Evolutionary conservation across 2,797 vertebrate species (phyloP).

Genomic region (Poecilia picta): DNA sequence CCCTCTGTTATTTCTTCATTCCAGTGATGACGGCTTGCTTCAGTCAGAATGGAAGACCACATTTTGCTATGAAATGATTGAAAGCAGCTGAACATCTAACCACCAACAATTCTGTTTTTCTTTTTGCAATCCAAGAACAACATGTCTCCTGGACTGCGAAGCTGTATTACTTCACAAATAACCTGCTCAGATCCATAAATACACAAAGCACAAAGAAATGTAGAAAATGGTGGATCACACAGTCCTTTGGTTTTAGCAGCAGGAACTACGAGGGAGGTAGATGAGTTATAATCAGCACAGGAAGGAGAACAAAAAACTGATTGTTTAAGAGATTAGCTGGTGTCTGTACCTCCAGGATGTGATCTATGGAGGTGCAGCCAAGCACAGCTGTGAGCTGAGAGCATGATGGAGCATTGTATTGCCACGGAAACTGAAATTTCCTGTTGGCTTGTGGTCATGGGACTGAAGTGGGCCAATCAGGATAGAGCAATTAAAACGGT

Average conservation of each 20-base stretch:
- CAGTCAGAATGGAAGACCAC: neutral
- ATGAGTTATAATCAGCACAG: neutral
- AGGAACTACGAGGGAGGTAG: neutral
- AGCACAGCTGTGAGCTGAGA: neutral
- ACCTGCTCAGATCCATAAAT: neutral
- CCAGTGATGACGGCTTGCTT: neutral
- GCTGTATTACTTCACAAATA: neutral
- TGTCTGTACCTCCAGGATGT: neutral
- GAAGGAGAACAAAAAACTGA: neutral
- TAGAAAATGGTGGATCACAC: neutral
- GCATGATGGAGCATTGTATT: neutral
- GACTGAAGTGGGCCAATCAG: neutral
- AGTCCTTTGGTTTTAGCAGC: conserved; percentile 1
- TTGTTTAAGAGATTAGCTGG: neutral
- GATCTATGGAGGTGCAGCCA: neutral
- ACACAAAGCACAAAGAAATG: neutral
- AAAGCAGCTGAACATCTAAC: neutral
- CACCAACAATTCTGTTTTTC: neutral
- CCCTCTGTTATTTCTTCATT: neutral
- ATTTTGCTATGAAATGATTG: neutral
- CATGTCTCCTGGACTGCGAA: neutral
- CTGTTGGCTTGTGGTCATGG: neutral
- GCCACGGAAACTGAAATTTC: neutral
- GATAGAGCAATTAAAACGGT: neutral
- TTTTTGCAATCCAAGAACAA: neutral